phyloP scores from a whole-genome alignment of 1,140 invertebrate genomes.

The Elymnias hypermnestra region DNA sequence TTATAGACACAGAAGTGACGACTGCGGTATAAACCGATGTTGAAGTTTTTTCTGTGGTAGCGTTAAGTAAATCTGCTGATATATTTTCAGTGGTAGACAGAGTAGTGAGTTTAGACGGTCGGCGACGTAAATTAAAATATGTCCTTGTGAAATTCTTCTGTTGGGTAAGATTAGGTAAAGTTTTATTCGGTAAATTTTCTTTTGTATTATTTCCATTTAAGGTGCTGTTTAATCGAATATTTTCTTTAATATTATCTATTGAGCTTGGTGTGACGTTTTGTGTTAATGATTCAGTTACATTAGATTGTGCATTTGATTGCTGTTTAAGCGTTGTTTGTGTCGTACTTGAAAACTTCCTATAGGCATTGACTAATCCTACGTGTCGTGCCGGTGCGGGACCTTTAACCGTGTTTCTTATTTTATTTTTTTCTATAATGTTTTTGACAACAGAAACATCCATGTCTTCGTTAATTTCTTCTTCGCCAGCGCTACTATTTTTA shows the following conservation, averaged over 20 bases:
- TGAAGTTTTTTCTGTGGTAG: conserved; percentile 57
- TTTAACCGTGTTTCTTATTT: conserved; percentile 70
- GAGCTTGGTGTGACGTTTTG: conserved; percentile 37
- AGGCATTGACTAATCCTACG: conserved; percentile 65
- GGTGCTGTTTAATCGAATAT: conserved; percentile 22
- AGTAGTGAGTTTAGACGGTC: conserved; percentile 47
- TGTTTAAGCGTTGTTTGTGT: conserved; percentile 45
- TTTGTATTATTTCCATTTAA: conserved; percentile 23
- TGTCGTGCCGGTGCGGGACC: conserved; percentile 63
- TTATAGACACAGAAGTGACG: conserved; percentile 74
- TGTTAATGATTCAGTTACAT: conserved; percentile 43
- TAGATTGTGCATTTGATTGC: conserved; percentile 33
- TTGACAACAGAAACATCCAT: conserved; percentile 75
- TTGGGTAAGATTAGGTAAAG: conserved; percentile 17
- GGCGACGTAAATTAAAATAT: conserved; percentile 55
- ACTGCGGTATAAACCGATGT: conserved; percentile 73
- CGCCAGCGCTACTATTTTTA: conserved; percentile 58
- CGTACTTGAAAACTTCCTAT: conserved; percentile 62
- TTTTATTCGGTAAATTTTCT: conserved; percentile 26
- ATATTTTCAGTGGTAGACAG: conserved; percentile 47
- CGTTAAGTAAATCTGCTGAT: conserved; percentile 27
- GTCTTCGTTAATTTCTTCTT: conserved; percentile 74
- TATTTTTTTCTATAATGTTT: conserved; percentile 74
- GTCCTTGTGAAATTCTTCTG: conserved; percentile 53
- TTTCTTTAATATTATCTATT: conserved; percentile 37